Conservation (phyloP, 2,888 invertebrate species). For the Rosalia funebris region DNA sequence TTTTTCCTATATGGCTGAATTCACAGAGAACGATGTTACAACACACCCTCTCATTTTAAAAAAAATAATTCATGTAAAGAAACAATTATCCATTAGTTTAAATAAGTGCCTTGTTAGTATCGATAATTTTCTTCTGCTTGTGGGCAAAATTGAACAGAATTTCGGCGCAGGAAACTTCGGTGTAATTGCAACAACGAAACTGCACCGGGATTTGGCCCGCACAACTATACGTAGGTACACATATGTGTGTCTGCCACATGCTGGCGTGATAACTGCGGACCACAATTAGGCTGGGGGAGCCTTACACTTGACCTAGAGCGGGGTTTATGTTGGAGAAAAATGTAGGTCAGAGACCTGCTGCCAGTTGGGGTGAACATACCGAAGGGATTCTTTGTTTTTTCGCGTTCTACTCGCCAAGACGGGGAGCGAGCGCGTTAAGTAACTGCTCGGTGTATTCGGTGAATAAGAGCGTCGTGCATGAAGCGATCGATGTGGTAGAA, state of each 20-base stretch:
- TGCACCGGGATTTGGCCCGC: too few relatives aligned
- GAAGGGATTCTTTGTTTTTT: slow-evolving; percentile 27
- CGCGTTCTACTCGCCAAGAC: background rate
- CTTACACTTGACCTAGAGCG: slow-evolving; percentile 45
- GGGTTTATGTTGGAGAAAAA: slow-evolving; percentile 44
- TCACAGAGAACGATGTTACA: too few relatives aligned
- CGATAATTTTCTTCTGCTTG: too few relatives aligned
- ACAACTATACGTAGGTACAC: background rate
- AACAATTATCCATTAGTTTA: too few relatives aligned
- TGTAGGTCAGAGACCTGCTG: slow-evolving; percentile 42
- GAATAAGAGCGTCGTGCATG: background rate
- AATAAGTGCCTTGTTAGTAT: too few relatives aligned
- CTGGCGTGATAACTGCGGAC: slow-evolving; percentile 29
- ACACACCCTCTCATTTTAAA: too few relatives aligned
- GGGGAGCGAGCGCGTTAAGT: background rate
- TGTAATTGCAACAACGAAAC: too few relatives aligned
- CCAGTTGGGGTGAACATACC: slow-evolving; percentile 28
- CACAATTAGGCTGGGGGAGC: slow-evolving; percentile 41
- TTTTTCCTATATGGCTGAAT: too few relatives aligned
- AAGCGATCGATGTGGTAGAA: background rate
- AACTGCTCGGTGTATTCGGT: background rate
- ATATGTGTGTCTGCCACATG: slow-evolving; percentile 26
- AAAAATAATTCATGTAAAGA: too few relatives aligned
- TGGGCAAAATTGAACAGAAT: too few relatives aligned
- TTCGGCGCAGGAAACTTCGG: too few relatives aligned